Conservation (phyloP, 2,113 vertebrate species). For the Limnothrissa miodon region DNA sequence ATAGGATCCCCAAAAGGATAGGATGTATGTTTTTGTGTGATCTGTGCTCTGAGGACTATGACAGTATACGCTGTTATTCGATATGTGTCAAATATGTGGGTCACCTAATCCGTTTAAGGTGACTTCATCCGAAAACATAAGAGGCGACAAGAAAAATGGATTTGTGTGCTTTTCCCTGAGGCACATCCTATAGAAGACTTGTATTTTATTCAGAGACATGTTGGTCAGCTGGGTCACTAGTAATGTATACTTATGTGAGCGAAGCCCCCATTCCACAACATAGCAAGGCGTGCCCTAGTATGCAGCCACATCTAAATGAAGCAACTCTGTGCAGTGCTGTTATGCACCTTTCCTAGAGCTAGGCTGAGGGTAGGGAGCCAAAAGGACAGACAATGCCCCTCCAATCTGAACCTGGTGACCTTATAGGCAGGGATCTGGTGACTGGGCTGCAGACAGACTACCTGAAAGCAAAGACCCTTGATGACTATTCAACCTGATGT, state of each 20-base stretch:
- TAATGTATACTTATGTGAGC: not conserved
- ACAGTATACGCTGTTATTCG: not conserved
- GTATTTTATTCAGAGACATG: not conserved
- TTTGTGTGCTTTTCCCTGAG: not conserved
- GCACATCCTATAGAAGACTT: not conserved
- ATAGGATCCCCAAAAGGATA: not conserved
- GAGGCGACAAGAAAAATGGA: not conserved
- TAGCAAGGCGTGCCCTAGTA: not conserved
- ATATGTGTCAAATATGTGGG: slow-evolving; percentile 3
- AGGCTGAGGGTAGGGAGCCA: not conserved
- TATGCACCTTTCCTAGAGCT: too few relatives aligned
- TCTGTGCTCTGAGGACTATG: not conserved
- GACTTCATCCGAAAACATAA: not conserved
- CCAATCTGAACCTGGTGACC: slow-evolving; percentile 30
- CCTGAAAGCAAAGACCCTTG: slow-evolving; percentile 35
- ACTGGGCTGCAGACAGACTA: slow-evolving; percentile 44
- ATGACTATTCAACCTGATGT: slow-evolving; percentile 48
- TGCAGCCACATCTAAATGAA: not conserved
- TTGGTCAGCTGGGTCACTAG: not conserved
- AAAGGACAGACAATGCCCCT: slow-evolving; percentile 1
- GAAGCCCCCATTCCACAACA: not conserved
- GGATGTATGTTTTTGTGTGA: not conserved
- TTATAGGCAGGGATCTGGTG: slow-evolving; percentile 42
- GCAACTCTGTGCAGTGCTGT: not conserved
- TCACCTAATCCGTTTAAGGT: not conserved